phyloP scores from a whole-genome alignment of 2,797 vertebrate species.

The Sebastes diploproa region DNA sequence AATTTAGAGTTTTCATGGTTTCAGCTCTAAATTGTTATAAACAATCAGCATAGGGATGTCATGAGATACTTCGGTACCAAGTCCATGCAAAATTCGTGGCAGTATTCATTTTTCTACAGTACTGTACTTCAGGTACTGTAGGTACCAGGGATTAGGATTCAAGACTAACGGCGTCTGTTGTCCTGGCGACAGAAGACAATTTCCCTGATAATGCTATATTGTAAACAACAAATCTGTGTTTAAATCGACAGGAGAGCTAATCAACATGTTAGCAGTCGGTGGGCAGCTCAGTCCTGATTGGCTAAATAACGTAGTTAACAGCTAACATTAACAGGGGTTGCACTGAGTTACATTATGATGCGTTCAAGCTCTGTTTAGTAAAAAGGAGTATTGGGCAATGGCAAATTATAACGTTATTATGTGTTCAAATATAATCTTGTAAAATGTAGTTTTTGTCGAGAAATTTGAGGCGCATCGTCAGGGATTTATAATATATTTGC shows the following conservation, averaged over 20 bases:
- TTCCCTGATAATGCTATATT: neutral
- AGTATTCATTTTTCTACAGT: neutral
- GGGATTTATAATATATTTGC: neutral
- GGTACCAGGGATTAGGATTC: neutral
- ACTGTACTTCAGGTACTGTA: neutral
- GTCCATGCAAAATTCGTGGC: neutral
- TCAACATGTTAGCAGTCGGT: fast-evolving
- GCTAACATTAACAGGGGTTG: too few species aligned
- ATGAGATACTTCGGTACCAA: neutral
- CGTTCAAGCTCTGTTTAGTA: neutral
- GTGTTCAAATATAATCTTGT: neutral
- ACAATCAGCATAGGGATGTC: neutral
- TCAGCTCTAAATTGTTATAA: neutral
- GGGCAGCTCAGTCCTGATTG: neutral
- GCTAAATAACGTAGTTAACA: too few species aligned
- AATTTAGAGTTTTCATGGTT: neutral
- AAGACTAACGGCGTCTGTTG: neutral
- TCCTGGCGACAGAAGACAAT: fast-evolving
- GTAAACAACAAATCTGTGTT: neutral
- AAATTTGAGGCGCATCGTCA: neutral
- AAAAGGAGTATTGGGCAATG: neutral
- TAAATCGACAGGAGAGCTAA: too few species aligned
- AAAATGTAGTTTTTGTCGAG: neutral
- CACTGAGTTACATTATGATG: neutral
- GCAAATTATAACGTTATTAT: neutral